Percentiles rank a stretch among this genome's conserved stretches.
phyloP scores from a whole-genome alignment of 2,113 vertebrate species.

The Neofelis nebulosa region DNA sequence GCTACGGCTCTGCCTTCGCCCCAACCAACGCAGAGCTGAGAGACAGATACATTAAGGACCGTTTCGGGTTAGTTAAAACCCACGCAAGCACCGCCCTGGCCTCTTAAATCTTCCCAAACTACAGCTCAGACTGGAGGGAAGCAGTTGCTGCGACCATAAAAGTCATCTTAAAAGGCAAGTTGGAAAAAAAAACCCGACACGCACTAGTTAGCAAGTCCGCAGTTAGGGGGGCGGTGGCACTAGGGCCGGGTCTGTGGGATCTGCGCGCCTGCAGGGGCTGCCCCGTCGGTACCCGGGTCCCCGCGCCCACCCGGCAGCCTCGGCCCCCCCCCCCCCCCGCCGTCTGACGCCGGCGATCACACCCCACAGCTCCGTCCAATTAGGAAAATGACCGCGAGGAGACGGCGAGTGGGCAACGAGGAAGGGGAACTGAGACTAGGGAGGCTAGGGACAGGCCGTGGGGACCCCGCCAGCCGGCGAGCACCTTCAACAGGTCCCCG shows the following conservation, averaged over 20 bases:
- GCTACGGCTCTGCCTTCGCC: not conserved
- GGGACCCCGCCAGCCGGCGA: not conserved
- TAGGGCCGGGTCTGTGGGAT: not conserved
- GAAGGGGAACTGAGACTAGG: not conserved
- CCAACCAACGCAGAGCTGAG: not conserved
- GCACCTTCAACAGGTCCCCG: constrained; percentile 59
- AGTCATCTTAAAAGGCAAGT: constrained; percentile 79
- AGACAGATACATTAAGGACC: constrained; percentile 17
- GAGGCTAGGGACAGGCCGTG: not conserved
- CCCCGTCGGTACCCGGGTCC: not conserved
- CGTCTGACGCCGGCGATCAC: constrained; percentile 56
- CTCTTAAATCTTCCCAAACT: constrained; percentile 71
- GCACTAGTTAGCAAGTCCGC: constrained; percentile 76
- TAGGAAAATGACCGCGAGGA: constrained; percentile 73
- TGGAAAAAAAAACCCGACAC: constrained; percentile 32
- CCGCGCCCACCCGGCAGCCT: constrained; percentile 4
- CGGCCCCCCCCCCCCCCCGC: not conserved
- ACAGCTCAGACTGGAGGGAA: constrained; percentile 55
- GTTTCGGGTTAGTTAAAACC: constrained; percentile 54
- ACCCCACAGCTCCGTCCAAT: constrained; percentile 63
- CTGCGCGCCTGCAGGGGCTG: not conserved
- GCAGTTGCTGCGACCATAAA: constrained; percentile 70
- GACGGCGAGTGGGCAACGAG: not conserved
- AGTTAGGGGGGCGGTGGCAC: constrained; percentile 10
- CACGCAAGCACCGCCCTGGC: constrained; percentile 60